Conservation (phyloP, 2,888 invertebrate genomes). For the Oligia latruncula region DNA sequence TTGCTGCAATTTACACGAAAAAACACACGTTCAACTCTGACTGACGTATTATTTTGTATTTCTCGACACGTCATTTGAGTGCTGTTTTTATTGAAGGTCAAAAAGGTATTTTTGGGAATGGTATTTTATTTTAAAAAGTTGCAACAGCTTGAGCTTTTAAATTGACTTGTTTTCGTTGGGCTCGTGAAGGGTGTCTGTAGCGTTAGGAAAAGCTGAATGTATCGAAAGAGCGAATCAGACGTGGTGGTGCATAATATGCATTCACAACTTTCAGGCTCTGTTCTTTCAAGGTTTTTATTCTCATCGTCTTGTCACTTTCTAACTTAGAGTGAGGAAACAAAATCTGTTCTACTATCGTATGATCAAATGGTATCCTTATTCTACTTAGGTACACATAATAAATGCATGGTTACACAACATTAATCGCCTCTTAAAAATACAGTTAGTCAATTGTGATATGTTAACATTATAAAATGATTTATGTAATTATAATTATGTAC, state of each 20-base stretch:
- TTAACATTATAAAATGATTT: slow-evolving; percentile 54
- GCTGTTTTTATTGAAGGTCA: slow-evolving; percentile 3
- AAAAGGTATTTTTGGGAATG: background rate
- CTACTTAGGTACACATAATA: slow-evolving; percentile 29
- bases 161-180: background rate
- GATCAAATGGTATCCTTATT: slow-evolving; percentile 15
- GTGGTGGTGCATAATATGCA: background rate
- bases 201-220: background rate
- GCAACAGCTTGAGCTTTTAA: background rate
- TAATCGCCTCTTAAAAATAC: slow-evolving; percentile 42
- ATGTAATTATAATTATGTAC: slow-evolving; percentile 58
- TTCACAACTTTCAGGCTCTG: background rate
- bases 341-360: slow-evolving; percentile 3
- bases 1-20: slow-evolving; percentile 47
- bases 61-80: slow-evolving; percentile 22
- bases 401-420: slow-evolving; percentile 51
- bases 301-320: background rate
- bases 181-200: too few relatives aligned
- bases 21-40: slow-evolving; percentile 18
- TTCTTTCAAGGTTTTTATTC: background rate
- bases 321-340: background rate
- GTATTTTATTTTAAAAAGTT: background rate
- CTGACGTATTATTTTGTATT: slow-evolving; percentile 29
- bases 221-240: background rate
- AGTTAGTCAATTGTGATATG: slow-evolving; percentile 60